Percentiles rank a stretch among this genome's conserved stretches.
Conservation (phyloP, 2,797 vertebrate genomes). For the Coranthus polyacanthus region DNA sequence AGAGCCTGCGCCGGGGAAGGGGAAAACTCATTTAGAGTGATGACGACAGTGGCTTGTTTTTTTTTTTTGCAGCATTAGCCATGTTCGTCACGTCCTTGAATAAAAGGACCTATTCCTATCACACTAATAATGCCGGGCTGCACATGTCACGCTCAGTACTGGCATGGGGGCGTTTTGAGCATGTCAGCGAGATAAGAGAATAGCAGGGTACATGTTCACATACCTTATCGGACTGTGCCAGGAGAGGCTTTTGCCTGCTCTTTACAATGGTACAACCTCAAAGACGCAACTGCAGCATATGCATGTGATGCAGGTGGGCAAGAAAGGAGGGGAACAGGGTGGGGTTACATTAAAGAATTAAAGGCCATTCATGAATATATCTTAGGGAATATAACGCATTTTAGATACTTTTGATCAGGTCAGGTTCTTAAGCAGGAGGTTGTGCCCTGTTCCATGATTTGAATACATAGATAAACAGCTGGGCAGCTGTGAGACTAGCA, state of each 20-base stretch:
- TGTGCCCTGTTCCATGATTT: too few relatives aligned
- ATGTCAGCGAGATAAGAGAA: conserved; percentile 83
- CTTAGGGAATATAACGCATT: conserved; percentile 4
- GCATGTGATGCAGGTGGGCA: conserved; percentile 41
- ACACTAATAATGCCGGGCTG: conserved; percentile 74
- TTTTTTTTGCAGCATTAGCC: conserved; percentile 48
- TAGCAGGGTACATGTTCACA: conserved; percentile 81
- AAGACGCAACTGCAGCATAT: conserved; percentile 52
- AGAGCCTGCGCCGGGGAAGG: conserved; percentile 14
- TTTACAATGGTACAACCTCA: conserved; percentile 66
- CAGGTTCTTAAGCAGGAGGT: too few relatives aligned
- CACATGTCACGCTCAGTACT: conserved; percentile 65
- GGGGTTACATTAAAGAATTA: conserved; percentile 18
- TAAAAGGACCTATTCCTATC: conserved; percentile 75
- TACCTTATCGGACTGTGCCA: conserved; percentile 79
- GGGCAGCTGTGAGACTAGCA: too few relatives aligned
- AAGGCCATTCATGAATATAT: conserved; percentile 34
- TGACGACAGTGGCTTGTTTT: conserved; percentile 41
- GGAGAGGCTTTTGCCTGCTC: conserved; percentile 71
- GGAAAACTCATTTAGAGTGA: conserved; percentile 63
- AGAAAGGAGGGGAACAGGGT: conserved; percentile 27
- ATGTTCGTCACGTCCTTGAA: conserved; percentile 73
- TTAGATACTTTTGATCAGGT: not conserved
- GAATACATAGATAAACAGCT: too few relatives aligned
- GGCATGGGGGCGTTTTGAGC: conserved; percentile 77